Evolutionary conservation across 1,140 invertebrate species (phyloP).

Genomic region (Diorhabda elongata): DNA sequence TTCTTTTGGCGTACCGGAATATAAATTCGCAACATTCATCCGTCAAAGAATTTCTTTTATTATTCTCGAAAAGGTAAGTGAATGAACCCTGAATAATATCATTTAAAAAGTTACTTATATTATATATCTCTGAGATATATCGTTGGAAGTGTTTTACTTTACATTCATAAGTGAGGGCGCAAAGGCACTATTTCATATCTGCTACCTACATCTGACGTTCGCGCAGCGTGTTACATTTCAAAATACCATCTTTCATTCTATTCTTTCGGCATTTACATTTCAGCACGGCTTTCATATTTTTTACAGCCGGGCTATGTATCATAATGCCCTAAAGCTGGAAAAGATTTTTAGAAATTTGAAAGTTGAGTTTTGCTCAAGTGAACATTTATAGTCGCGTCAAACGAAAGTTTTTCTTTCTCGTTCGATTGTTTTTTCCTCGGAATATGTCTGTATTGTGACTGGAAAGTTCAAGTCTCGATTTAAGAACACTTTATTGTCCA

Average conservation of each 20-base stretch:
- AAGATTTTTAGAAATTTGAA: constrained; percentile 26
- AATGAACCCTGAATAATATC: constrained; percentile 15
- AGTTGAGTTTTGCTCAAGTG: constrained; percentile 21
- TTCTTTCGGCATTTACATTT: constrained; percentile 41
- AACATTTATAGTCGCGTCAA: constrained; percentile 16
- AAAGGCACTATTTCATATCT: constrained; percentile 41
- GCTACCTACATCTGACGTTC: constrained; percentile 39
- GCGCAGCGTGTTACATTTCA: constrained; percentile 43
- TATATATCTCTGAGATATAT: constrained; percentile 15
- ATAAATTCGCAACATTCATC: too few relatives aligned
- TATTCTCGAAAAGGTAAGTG: constrained; percentile 11
- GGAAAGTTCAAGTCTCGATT: background rate
- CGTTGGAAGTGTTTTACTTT: constrained; percentile 39
- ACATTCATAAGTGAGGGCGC: constrained; percentile 41
- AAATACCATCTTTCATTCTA: constrained; percentile 43
- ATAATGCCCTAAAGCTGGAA: constrained; percentile 21
- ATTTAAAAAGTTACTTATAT: constrained; percentile 18
- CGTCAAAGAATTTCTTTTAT: background rate
- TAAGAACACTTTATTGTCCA: too few relatives aligned
- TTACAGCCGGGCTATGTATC: constrained; percentile 22
- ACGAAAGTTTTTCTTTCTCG: background rate
- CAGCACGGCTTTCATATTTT: constrained; percentile 33
- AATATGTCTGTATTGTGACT: background rate
- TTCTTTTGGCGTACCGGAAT: too few relatives aligned
- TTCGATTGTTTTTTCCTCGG: background rate